Base-by-base conservation (phyloP, 1,140 invertebrate species). In the Halyomorpha halys region DNA sequence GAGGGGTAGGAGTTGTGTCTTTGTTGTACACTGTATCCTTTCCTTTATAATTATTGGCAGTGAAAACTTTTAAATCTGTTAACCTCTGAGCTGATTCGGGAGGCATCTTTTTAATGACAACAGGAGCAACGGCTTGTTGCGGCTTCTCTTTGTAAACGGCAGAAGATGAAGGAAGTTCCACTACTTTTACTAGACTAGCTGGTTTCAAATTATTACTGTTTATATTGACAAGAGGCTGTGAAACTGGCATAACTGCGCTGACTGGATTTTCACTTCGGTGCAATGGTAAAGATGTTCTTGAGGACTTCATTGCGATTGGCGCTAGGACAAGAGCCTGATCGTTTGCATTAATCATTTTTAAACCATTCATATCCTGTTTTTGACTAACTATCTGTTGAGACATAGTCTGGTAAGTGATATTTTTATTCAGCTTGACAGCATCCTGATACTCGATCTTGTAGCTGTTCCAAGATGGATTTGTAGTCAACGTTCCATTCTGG, bases 401-500 rank as follows among this genome's bases (percentile, higher is more conserved):
- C 13, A 66, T 62, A 34, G 66, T 39, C 39, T 67, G 65, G 54
- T 66, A 69, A 51, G 65, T 64, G n/a, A 61, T 45, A 23, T 63
- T 66, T 64, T 64, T 64, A 34, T 63, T 60, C 34, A 66, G 2
- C 34, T 66, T 66, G 21, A 63, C 59, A 11, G 60, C 19, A 18
- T 67, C 62, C 49, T 63, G 66, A 51, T 60, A 65, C 30, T 63
- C 66, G 19, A 65, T 63, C 49, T 67, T 65, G 47, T 69, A 66
- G 51, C 62, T 64, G 16, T 62, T 64, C 66, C 68, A 68, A 18
- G 64, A 65, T 47, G 54, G 27, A 44, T n/a, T 45, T 54, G 56
- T 30, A 60, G n/a, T 39, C n/a, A 66, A 56, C 15, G 71, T 54
- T 14, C 70, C 66, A 19, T 72, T 63, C n/a, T 68, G 51, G 9